Base-by-base conservation (phyloP, 2,113 vertebrate species). In the Silurus meridionalis region DNA sequence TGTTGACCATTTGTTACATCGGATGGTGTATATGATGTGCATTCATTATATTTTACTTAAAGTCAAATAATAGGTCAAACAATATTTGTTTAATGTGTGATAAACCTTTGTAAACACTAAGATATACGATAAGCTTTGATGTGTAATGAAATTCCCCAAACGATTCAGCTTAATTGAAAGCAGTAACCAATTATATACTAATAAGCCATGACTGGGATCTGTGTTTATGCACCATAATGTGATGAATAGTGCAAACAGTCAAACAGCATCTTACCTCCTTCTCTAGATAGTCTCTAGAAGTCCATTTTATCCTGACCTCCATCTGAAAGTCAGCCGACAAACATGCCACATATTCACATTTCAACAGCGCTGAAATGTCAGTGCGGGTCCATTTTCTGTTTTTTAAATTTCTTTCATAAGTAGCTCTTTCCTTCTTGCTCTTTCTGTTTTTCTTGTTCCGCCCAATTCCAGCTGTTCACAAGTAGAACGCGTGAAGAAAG, bases 191-290 rank as follows among this genome's bases (percentile, higher is more conserved):
- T 78, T 14, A 9, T 60, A 60, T 25, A 80, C 25, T 37, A 80
- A 37, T 37, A 80, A 10, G 8, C 46, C 21, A 21, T 21, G 37
- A 10, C 9, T 53, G 28, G 3, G 25, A 79, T 8, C 25, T 60
- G 55, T 80, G 13, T 60, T 80, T 60, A 58, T 25, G 19, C 15
- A 50, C 4, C 7, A 58, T 37, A 58, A 58, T 79, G 14, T 10
- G 8, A 80, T 11, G 21, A 53, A 37, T 19, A 57, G 52, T 55
- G 6, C 17, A 60, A 46, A 60, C 52, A 21, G 28, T 37, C 28
- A 37, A 37, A 21, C 50, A 81, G 78, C 46, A 61, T 85, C 90
- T 86, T 91, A 92, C 91, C 91, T 90, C 80, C 75, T 74, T 85
- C 77, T 72, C 82, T 60, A 25, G 74, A 84, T 72, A 23, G 25